These are phyloP conservation scores for Anisognathus igniventris DNA, from an alignment of 2,797 vertebrate genomes.

Conservation along the genomic window DNA sequence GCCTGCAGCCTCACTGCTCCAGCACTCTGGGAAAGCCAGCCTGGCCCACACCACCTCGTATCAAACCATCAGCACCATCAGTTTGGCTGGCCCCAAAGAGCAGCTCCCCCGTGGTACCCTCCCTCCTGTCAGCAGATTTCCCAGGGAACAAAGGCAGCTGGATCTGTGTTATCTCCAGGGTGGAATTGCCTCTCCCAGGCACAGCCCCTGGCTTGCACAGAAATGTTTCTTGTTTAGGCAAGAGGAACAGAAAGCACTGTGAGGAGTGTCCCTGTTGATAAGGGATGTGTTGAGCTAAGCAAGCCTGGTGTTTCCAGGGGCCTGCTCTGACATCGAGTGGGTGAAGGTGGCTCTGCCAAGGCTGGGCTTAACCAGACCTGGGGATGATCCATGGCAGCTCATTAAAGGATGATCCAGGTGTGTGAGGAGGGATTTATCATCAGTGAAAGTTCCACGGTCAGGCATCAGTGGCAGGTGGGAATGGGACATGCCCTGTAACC, in stretches of 20 bases:
- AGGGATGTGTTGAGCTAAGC: not conserved
- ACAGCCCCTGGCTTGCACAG: not conserved
- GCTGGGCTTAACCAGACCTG: not conserved
- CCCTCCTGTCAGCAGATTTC: not conserved
- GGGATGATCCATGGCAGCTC: not conserved
- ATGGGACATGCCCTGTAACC: fast-evolving
- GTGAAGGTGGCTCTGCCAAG: not conserved
- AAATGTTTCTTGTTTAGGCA: not conserved
- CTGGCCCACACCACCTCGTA: fast-evolving
- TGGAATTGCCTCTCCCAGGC: not conserved
- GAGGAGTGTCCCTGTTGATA: not conserved
- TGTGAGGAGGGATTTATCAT: not conserved
- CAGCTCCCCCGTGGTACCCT: not conserved
- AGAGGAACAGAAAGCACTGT: not conserved
- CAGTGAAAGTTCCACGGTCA: not conserved
- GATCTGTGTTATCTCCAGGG: not conserved
- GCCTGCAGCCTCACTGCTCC: not conserved
- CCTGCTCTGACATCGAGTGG: not conserved
- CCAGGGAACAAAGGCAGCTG: not conserved
- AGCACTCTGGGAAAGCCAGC: not conserved
- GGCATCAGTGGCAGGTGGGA: not conserved
- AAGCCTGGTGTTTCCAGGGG: fast-evolving
- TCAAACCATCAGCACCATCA: not conserved
- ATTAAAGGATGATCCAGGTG: not conserved
- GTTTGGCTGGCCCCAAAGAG: not conserved